Percentiles rank a stretch among this genome's conserved stretches.
These are phyloP conservation scores for Eleginops maclovinus DNA, from an alignment of 2,113 vertebrate genomes.

Conservation along the genomic window DNA sequence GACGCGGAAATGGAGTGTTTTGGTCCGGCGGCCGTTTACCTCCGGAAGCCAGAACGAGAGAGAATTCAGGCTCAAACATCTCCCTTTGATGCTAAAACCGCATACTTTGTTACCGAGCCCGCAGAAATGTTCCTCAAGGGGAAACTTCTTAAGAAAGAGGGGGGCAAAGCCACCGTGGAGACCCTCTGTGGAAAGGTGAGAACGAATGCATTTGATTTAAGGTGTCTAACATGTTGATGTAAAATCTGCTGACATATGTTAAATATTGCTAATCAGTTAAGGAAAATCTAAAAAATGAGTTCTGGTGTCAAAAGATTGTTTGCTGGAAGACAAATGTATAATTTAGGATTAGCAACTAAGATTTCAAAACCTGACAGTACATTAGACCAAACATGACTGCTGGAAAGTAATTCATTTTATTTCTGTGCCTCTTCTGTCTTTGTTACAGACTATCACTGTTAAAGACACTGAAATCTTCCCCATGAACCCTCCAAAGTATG, in stretches of 20 bases:
- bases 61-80: slow-evolving; percentile 85
- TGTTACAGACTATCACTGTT: slow-evolving; percentile 78
- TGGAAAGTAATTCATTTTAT: not conserved
- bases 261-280: not conserved
- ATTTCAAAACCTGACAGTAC: not conserved
- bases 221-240: not conserved
- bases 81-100: slow-evolving; percentile 91
- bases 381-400: not conserved
- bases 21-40: slow-evolving; percentile 86
- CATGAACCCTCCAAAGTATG: slow-evolving; percentile 85
- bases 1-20: slow-evolving; percentile 91
- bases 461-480: slow-evolving; percentile 83
- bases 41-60: slow-evolving; percentile 91
- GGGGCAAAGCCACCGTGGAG: slow-evolving; percentile 88
- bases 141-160: slow-evolving; percentile 83
- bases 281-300: not conserved
- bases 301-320: not conserved
- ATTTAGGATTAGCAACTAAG: not conserved
- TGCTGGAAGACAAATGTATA: not conserved
- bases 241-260: not conserved
- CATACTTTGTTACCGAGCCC: slow-evolving; percentile 85
- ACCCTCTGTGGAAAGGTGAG: slow-evolving; percentile 84
- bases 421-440: not conserved
- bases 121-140: slow-evolving; percentile 90
- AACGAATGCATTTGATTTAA: not conserved